These are phyloP conservation scores for Clamator glandarius DNA, from an alignment of 2,797 vertebrate species.

Conservation along the genomic window DNA sequence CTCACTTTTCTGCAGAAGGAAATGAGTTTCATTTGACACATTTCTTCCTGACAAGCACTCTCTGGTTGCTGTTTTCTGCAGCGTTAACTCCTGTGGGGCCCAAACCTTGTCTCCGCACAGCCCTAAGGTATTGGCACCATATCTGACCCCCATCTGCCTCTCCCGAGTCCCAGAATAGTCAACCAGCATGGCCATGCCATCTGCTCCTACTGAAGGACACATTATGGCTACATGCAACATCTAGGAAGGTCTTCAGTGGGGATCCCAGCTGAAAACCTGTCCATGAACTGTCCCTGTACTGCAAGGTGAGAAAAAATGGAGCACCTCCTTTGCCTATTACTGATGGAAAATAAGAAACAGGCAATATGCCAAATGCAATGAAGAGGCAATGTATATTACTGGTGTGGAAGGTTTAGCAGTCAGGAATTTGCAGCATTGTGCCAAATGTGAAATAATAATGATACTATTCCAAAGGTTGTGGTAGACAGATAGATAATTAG, in stretches of 20 bases:
- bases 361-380: no score
- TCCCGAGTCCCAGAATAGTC: neutral
- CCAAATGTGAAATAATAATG: neutral
- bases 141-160: neutral
- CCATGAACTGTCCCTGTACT: fast-evolving
- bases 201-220: neutral
- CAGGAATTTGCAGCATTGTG: neutral
- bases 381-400: neutral
- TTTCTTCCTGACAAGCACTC: neutral
- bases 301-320: neutral
- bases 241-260: neutral
- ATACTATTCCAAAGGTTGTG: fast-evolving
- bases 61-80: fast-evolving
- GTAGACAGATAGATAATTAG: neutral
- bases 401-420: neutral
- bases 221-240: neutral
- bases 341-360: fast-evolving
- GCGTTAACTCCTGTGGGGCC: no score
- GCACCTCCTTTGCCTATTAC: no score
- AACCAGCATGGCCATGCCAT: no score
- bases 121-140: fast-evolving
- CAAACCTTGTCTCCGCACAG: fast-evolving
- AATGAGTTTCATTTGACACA: neutral
- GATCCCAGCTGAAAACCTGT: neutral
- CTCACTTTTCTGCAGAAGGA: neutral